These are phyloP conservation scores for Peromyscus melanophrys DNA, from an alignment of 2,797 vertebrate species.

Conservation along the genomic window DNA sequence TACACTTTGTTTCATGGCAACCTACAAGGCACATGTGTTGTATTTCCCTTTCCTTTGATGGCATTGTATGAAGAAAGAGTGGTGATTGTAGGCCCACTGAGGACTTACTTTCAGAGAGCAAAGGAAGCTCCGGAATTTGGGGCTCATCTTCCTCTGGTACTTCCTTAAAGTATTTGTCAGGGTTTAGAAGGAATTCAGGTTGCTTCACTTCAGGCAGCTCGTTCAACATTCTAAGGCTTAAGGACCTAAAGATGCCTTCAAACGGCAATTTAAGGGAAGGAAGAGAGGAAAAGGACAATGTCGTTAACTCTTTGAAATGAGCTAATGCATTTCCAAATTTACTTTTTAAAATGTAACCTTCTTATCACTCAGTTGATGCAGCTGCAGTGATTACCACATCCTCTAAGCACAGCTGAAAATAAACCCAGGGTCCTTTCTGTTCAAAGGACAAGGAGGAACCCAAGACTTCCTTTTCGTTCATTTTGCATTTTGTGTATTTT, in stretches of 20 bases:
- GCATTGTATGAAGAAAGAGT: constrained; percentile 64
- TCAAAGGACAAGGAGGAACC: constrained; percentile 58
- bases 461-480: constrained; percentile 54
- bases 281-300: neutral
- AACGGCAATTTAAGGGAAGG: constrained; percentile 55
- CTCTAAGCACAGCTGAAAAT: constrained; percentile 71
- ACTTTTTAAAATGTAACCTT: constrained; percentile 72
- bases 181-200: constrained; percentile 86
- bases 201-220: constrained; percentile 81
- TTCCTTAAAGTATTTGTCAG: constrained; percentile 87
- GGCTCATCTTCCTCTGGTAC: constrained; percentile 73
- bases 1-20: constrained; percentile 77
- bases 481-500: constrained; percentile 65
- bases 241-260: constrained; percentile 86
- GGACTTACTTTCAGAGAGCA: constrained; percentile 88
- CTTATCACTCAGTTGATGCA: constrained; percentile 48
- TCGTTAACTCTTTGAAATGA: constrained; percentile 69
- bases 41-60: constrained; percentile 21
- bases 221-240: constrained; percentile 84
- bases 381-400: constrained; percentile 36
- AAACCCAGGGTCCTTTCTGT: constrained; percentile 42
- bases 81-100: constrained; percentile 73
- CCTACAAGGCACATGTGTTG: constrained; percentile 78
- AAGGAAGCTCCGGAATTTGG: constrained; percentile 76
- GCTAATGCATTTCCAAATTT: constrained; percentile 48